phyloP scores from a whole-genome alignment of 2,888 invertebrate species.

The Limnephilus rhombicus region DNA sequence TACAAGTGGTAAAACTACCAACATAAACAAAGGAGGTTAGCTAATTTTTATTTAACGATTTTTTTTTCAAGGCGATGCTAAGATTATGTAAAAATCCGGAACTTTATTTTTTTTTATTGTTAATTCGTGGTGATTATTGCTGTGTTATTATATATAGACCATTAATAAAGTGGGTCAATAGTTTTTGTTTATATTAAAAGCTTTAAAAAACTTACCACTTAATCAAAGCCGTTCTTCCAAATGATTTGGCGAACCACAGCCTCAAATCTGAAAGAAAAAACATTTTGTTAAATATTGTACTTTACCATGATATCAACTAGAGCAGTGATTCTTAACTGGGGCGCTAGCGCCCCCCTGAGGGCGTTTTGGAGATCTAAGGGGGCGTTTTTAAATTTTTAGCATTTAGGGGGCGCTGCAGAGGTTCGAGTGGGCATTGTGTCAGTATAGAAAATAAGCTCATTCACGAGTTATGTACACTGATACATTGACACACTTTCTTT shows the following conservation, averaged over 20 bases:
- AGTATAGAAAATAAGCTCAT: too few relatives aligned
- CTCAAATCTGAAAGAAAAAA: not conserved
- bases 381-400: too few relatives aligned
- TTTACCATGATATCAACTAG: not conserved
- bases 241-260: not conserved
- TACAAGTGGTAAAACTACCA: not conserved
- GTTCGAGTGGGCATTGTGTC: too few relatives aligned
- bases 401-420: too few relatives aligned
- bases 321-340: too few relatives aligned
- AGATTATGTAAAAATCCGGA: too few relatives aligned
- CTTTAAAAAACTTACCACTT: not conserved
- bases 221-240: not conserved
- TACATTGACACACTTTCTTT: too few relatives aligned
- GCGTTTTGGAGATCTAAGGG: too few relatives aligned
- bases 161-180: not conserved
- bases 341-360: too few relatives aligned
- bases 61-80: too few relatives aligned
- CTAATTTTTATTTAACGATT: too few relatives aligned
- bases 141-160: not conserved
- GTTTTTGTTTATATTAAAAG: not conserved
- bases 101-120: not conserved
- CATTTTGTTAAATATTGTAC: not conserved
- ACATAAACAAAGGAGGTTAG: not conserved
- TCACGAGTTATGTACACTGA: too few relatives aligned
- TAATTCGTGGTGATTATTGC: not conserved